Evolutionary conservation across 2,888 invertebrate genomes (phyloP), one percentile per base, ranked within the genome.

Genomic region (Mesoligia furuncula): DNA sequence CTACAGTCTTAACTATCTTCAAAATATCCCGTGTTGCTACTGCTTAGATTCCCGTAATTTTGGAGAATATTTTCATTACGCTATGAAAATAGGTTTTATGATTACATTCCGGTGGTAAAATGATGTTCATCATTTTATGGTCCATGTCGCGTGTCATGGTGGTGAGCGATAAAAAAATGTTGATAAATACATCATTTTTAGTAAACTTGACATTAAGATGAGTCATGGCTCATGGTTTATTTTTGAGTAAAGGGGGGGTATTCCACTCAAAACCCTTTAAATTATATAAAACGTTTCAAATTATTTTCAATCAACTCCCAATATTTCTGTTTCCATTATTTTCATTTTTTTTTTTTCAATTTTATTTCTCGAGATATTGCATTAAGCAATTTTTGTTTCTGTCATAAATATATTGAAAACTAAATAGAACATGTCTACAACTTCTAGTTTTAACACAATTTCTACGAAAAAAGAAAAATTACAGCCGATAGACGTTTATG

Each of bases 1-100:
- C 48, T 84, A 13, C 51, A 70, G 20, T 69, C 54, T 69, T 62
- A 69, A 81, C 61, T 57, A 61, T 67, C 31, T 59, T 66, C 54
- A 66, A 79, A 81, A 79, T 73, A 81, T 70, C 31, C 65, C 73
- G 42, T 68, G 62, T 81, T 67, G 80, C n/a, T 64, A 77, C 61
- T 77, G 83, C 31, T 48, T 71, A 31, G 13, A 67, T 79, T 80
- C 48, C 75, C 17, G 77, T 90, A 87, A 88, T 87, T 89, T 85
- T 67, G 73, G 82, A 73, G 42, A 66, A 90, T 86, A 87, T 88
- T 86, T 85, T 87, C 75, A 77, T 76, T 87, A 83, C 77, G 79
- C 82, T 85, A 87, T 87, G 81, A 87, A 85, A 86, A 85, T 83
- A 83, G 73, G 61, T 82, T 91, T 91, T 86, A 92, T 81, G 86